These are phyloP conservation scores for Spinus pinus DNA, from an alignment of 2,797 vertebrate genomes.

Conservation along the genomic window DNA sequence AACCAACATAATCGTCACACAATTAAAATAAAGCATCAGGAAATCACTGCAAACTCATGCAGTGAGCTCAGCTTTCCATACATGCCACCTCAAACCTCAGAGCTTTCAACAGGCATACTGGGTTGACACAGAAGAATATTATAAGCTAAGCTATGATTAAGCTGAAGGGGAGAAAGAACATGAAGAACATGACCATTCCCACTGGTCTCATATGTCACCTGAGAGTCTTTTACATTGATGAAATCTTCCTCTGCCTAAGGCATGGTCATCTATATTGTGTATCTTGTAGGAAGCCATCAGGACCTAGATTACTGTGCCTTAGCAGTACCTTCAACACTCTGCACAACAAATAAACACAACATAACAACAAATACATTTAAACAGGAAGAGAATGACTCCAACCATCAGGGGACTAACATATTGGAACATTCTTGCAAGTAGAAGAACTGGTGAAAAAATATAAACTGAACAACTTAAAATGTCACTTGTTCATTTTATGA, in stretches of 20 bases:
- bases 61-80: background rate
- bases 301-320: background rate
- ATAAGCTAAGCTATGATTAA: background rate
- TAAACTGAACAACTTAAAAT: background rate
- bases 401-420: background rate
- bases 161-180: background rate
- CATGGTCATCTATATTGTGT: background rate
- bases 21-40: background rate
- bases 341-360: background rate
- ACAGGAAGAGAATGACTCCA: background rate
- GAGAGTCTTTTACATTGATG: background rate
- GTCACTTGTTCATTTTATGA: background rate
- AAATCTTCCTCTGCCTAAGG: background rate
- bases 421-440: background rate
- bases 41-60: background rate
- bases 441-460: background rate
- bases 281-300: background rate
- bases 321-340: background rate
- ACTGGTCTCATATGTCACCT: background rate
- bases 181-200: rapidly evolving
- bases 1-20: background rate
- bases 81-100: background rate
- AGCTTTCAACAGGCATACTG: background rate
- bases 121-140: background rate
- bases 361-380: background rate